A percentile compares a stretch with the other conserved stretches of the same genome.
Evolutionary conservation across 2,113 vertebrate genomes (phyloP).

Genomic region (Pomatostomus ruficeps): DNA sequence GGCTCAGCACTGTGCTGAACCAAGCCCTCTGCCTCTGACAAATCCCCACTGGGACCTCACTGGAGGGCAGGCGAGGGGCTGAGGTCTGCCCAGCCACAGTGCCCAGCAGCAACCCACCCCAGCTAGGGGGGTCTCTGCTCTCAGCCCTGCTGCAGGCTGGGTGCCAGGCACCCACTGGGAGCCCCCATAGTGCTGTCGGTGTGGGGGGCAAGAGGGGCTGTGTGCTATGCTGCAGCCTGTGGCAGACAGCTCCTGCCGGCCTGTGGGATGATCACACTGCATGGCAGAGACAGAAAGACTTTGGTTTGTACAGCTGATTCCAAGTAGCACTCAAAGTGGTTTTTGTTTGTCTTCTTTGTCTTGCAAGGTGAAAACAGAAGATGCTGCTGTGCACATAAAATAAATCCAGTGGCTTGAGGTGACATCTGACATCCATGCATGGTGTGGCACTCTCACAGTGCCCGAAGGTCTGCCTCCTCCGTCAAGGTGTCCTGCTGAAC

Average conservation of each 20-base stretch:
- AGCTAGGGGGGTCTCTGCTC: not conserved
- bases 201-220: not conserved
- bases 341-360: not conserved
- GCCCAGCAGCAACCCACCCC: not conserved
- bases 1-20: not conserved
- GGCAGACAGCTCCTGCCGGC: not conserved
- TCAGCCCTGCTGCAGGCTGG: not conserved
- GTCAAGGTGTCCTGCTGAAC: not conserved
- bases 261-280: not conserved
- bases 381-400: not conserved
- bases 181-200: fast-evolving
- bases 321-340: not conserved
- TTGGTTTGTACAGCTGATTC: not conserved
- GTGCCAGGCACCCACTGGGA: not conserved
- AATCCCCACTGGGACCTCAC: not conserved
- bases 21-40: not conserved
- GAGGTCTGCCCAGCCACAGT: fast-evolving
- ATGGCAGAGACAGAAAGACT: not conserved
- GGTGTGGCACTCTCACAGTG: fast-evolving
- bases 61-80: not conserved
- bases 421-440: not conserved
- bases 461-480: not conserved
- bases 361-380: not conserved
- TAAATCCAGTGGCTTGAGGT: not conserved
- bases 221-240: not conserved